Conservation (phyloP, 2,888 invertebrate genomes). For the Andrena bucephala region DNA sequence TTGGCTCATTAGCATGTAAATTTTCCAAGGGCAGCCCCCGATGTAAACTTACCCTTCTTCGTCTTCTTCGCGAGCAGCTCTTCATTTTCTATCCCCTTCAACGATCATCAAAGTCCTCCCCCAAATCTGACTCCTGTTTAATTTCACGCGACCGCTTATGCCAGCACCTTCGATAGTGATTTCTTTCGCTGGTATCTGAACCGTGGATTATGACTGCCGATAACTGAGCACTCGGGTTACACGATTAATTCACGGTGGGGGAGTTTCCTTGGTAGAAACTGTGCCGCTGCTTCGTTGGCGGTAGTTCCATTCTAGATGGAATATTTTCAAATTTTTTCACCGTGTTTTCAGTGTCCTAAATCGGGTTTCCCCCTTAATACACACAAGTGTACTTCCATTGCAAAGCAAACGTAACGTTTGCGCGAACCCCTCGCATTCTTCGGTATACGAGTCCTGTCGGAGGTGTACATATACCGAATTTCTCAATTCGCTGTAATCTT, state of each 20-base stretch:
- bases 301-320: too few species aligned
- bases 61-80: slow-evolving; percentile 16
- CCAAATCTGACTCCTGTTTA: neutral
- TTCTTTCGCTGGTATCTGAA: slow-evolving; percentile 41
- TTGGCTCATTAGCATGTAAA: slow-evolving; percentile 75
- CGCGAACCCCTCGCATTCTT: too few species aligned
- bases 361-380: too few species aligned
- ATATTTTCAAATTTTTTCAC: too few species aligned
- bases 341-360: too few species aligned
- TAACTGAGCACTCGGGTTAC: slow-evolving; percentile 41
- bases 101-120: neutral
- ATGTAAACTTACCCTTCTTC: slow-evolving; percentile 11
- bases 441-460: too few species aligned
- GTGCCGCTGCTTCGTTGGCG: too few species aligned
- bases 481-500: too few species aligned
- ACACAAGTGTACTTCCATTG: too few species aligned
- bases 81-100: slow-evolving; percentile 1
- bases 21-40: slow-evolving; percentile 53
- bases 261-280: neutral
- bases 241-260: neutral
- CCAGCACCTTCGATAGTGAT: slow-evolving; percentile 52
- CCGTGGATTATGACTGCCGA: slow-evolving; percentile 42
- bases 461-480: too few species aligned
- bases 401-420: too few species aligned
- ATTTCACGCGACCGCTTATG: slow-evolving; percentile 37